Base-by-base conservation (phyloP, 2,888 invertebrate genomes). In the Clanis bilineata region DNA sequence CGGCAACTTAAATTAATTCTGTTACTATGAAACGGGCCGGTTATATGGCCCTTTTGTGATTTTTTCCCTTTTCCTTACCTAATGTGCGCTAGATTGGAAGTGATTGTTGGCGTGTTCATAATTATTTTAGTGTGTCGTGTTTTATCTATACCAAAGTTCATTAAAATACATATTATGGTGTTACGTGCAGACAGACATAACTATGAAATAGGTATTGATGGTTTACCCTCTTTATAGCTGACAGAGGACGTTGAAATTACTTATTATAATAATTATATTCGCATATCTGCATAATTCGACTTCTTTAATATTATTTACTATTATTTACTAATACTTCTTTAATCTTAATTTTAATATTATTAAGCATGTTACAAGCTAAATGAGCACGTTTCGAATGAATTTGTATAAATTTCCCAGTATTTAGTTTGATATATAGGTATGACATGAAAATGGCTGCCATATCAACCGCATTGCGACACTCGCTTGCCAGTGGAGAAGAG, bases 201-300 rank as follows among this genome's bases (percentile, higher is more conserved):
- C 28, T 3, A 28, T 5, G 2, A 22, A 9, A 22, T 18, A n/a
- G n/a, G n/a, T n/a, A 51, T 51, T 18, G 32, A 51, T 18, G 18
- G 3, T 32, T 15, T 15, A 25, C 15, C 47, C 47, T 32, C n/a
- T 21, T 28, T 51, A 15, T 25, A 32, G 15, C 15, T 28, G 18
- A 51, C 32, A 51, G 51, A 51, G 28, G 51, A 32, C 51, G 28
- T 10, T 28, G 10, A 18, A 32, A 51, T 32, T 51, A 45, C 15
- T 45, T 23, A 51, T 51, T 51, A 4, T 51, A 51, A 4, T 51
- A 51, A 32, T 51, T 51, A 18, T 51, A 51, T 51, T 51, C 51
- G 9, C 18, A 32, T 10, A 51, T 32, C 21, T 32, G n/a, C n/a
- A n/a, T n/a, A 10, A 23, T 12, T 3, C 10, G 51, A 51, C 51